A percentile compares a stretch with the other conserved stretches of the same genome.
phyloP scores from a whole-genome alignment of 2,113 vertebrate species.

The Baryphthengus martii region DNA sequence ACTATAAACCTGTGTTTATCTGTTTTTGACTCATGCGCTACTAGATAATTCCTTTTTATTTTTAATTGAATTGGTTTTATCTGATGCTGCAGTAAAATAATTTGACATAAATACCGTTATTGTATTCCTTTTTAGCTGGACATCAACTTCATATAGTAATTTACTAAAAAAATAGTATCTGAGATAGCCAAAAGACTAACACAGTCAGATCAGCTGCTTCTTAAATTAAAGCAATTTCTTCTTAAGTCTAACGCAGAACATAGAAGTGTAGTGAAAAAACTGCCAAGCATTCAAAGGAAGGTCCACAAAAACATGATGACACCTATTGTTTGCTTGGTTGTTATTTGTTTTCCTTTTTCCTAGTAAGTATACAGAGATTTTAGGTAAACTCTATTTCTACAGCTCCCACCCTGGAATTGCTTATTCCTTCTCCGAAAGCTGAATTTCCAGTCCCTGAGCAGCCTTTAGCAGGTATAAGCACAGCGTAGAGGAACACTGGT shows the following conservation, averaged over 20 bases:
- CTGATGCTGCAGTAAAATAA: background rate
- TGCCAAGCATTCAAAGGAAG: background rate
- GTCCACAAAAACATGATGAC: background rate
- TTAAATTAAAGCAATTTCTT: background rate
- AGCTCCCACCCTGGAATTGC: background rate
- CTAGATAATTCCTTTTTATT: background rate
- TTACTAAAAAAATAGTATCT: background rate
- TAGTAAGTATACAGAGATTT: background rate
- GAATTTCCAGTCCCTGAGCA: background rate
- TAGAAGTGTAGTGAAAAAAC: background rate
- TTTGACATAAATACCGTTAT: background rate
- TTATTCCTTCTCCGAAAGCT: background rate
- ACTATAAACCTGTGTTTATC: background rate
- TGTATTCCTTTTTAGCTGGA: background rate
- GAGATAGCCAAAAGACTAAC: background rate
- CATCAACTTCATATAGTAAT: background rate
- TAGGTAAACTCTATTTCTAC: background rate
- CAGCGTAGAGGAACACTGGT: background rate
- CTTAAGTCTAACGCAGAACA: background rate
- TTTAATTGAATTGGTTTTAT: slow-evolving; percentile 12
- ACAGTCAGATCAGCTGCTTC: background rate
- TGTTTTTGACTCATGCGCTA: background rate
- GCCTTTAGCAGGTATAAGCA: background rate
- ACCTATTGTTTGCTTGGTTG: background rate
- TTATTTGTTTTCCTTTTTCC: background rate